A percentile compares a stretch with the other conserved stretches of the same genome.
phyloP scores from a whole-genome alignment of 2,888 invertebrate species.

The Zygogramma bicolorata region DNA sequence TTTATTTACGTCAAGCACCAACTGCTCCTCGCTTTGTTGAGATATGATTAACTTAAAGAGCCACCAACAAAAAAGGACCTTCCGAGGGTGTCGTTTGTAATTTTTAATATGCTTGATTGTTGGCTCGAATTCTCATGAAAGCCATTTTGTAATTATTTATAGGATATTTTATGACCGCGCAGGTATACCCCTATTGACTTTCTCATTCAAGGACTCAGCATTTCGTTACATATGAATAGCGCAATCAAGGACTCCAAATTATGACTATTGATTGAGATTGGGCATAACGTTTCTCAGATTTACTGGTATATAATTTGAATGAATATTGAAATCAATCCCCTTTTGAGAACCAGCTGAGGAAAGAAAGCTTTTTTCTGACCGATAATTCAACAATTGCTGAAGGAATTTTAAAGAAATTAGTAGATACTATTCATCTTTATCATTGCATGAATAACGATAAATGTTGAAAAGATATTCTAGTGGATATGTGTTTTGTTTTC shows the following conservation, averaged over 20 bases:
- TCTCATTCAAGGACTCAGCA: constrained; percentile 19
- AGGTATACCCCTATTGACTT: constrained; percentile 38
- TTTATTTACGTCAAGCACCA: constrained; percentile 62
- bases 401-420: too few relatives aligned
- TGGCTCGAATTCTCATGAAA: constrained; percentile 47
- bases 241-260: constrained; percentile 33
- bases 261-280: background rate
- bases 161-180: constrained; percentile 41
- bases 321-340: too few relatives aligned
- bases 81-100: constrained; percentile 60
- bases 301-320: background rate
- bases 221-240: constrained; percentile 32
- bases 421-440: too few relatives aligned
- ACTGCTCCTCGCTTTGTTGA: constrained; percentile 58
- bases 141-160: constrained; percentile 54
- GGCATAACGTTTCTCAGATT: background rate
- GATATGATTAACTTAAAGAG: constrained; percentile 60
- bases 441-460: too few relatives aligned
- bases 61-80: constrained; percentile 52
- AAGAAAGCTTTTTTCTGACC: background rate
- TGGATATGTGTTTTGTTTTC: too few relatives aligned
- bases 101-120: constrained; percentile 64
- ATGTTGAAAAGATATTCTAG: too few relatives aligned
- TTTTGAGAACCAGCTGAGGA: too few relatives aligned
- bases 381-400: background rate